phyloP scores from a whole-genome alignment of 2,113 vertebrate species.

The Lepidothrix coronata region DNA sequence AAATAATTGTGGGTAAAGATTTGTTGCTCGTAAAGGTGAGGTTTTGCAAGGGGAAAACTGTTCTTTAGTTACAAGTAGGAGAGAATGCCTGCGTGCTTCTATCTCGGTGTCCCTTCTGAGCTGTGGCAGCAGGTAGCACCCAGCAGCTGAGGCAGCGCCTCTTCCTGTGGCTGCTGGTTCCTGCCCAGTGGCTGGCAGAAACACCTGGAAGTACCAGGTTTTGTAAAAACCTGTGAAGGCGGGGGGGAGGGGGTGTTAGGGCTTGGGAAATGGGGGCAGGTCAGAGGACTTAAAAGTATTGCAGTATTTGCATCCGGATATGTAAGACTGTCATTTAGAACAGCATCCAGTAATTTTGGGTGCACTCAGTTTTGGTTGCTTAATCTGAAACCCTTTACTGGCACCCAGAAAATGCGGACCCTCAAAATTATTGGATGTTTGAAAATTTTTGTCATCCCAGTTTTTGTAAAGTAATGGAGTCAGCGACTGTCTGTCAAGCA shows the following conservation, averaged over 20 bases:
- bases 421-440: not conserved
- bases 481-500: not conserved
- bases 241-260: too few species aligned
- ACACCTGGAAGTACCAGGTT: not conserved
- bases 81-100: not conserved
- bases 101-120: fast-evolving
- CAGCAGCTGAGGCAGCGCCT: fast-evolving
- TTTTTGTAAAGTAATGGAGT: not conserved
- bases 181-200: fast-evolving
- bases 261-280: not conserved
- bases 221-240: not conserved
- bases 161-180: fast-evolving
- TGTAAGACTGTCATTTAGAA: not conserved
- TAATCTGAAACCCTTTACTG: not conserved
- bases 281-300: not conserved
- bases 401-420: fast-evolving
- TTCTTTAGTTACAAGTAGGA: not conserved
- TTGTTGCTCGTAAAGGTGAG: not conserved
- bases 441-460: not conserved
- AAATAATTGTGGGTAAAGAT: not conserved
- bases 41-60: not conserved
- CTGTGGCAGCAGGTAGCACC: not conserved
- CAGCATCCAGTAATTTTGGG: not conserved
- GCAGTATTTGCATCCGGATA: not conserved
- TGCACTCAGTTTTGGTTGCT: not conserved